These are phyloP conservation scores for Pelagia noctiluca DNA, from an alignment of 30 jellyfish, hydroid and myxozoan species.

Conservation along the genomic window DNA sequence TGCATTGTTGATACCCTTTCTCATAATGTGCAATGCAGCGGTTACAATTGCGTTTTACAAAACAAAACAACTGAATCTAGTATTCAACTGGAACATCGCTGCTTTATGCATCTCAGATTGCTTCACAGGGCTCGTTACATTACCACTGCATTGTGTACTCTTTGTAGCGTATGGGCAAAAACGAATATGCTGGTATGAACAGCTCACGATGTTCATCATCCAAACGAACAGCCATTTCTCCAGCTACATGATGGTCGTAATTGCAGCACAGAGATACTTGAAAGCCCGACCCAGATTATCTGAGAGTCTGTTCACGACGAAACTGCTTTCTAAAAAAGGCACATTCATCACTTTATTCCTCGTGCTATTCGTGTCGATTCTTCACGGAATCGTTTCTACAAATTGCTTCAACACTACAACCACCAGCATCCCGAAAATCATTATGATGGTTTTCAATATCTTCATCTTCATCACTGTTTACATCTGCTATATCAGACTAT, in stretches of 20 bases:
- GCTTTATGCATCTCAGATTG: constrained; percentile 54
- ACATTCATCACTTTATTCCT: not conserved
- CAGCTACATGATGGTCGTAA: constrained; percentile 26
- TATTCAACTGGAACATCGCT: constrained; percentile 15
- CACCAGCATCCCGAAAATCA: not conserved
- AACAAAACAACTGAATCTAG: constrained; percentile 14
- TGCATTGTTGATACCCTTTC: constrained; percentile 10
- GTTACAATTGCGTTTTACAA: constrained; percentile 16
- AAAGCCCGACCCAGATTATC: constrained; percentile 22
- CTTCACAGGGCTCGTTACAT: constrained; percentile 6
- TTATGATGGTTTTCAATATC: constrained; percentile 27
- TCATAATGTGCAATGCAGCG: constrained; percentile 28
- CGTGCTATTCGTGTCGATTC: constrained; percentile 10
- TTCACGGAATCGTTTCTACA: constrained; percentile 56
- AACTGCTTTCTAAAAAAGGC: constrained; percentile 28
- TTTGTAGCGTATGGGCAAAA: constrained; percentile 32
- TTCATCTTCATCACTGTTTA: constrained; percentile 25
- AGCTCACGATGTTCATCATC: constrained; percentile 32
- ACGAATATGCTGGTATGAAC: constrained; percentile 53
- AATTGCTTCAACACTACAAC: constrained; percentile 12
- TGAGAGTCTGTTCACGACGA: not conserved
- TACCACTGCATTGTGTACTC: constrained; percentile 31
- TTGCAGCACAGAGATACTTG: constrained; percentile 47
- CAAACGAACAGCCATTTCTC: constrained; percentile 58
- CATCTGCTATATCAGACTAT: constrained; percentile 43